Evolutionary conservation across 2,888 invertebrate species (phyloP), one percentile per base, ranked within the genome.

Genomic region (Campoplex capitator): DNA sequence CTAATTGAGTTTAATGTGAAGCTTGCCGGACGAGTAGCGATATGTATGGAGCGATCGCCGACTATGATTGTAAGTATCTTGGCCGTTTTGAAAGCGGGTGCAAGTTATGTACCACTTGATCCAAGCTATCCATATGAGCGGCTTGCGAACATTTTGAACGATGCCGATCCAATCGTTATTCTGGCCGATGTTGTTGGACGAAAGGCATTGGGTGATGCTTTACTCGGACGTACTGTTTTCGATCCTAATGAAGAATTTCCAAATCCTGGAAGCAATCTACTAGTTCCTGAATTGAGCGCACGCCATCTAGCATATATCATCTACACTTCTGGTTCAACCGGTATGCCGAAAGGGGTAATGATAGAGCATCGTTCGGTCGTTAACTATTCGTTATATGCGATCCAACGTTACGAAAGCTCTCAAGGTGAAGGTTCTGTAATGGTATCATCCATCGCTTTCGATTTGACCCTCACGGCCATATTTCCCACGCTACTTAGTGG

Each of bases 311-410:
- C 75, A 3, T 75, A 75, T 45, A 28, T 75, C 3, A 42, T 75
- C 18, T 75, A 75, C 75, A 75, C 75, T 58, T 75, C 75, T 42
- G 75, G 75, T 18, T 62, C 75, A 0, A 75, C 75, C 6, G 75
- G 75, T 8, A 3, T 23, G 28, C 75, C 75, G 13, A 75, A 75
- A 23, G 75, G 75, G 13, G 75, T 58, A 28, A 75, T 75, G 75
- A 42, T 75, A 23, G 75, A 75, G 42, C 75, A 75, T 75, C 42
- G 75, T 4, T 75, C 75, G 11, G 16, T 75, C 2, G 58, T 75
- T 18, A 75, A 75, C 28, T 75, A 75, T 32, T 58, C 75, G 3
- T 42, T 23, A 13, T 75, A 62, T 28, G 75, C 75, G 6, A 28
- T 38, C 23, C 8, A 45, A 75, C 42, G 45, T 28, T 75, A 75